phyloP scores from a whole-genome alignment of 2,797 vertebrate genomes.

The Knipowitschia caucasica region DNA sequence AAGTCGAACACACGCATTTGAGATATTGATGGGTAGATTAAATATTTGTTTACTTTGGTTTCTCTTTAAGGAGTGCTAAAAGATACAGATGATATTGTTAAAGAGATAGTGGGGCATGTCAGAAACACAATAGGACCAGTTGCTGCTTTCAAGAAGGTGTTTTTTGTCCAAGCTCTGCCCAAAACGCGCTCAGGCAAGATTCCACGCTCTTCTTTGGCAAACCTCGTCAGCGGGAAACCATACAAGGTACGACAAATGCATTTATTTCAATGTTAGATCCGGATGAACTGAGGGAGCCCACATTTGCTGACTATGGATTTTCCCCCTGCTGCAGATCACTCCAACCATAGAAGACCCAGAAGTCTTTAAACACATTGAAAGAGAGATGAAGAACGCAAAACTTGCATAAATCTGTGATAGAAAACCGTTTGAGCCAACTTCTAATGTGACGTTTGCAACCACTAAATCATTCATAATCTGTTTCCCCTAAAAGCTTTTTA shows the following conservation, averaged over 20 bases:
- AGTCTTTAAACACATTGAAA: conserved; percentile 85
- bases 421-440: background rate
- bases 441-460: background rate
- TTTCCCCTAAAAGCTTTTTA: background rate
- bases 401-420: conserved; percentile 25
- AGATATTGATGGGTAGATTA: too few relatives aligned
- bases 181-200: conserved; percentile 97
- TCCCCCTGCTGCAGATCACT: conserved; percentile 73
- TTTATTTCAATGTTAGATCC: background rate
- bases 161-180: conserved; percentile 85
- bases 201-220: conserved; percentile 84
- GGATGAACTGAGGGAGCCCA: background rate
- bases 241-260: conserved; percentile 78
- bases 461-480: background rate
- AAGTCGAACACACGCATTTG: too few relatives aligned
- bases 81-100: conserved; percentile 62
- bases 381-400: conserved; percentile 60
- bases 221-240: conserved; percentile 86
- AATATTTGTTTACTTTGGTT: background rate
- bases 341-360: conserved; percentile 92
- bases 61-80: conserved; percentile 70
- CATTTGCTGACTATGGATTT: background rate
- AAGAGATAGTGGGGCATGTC: conserved; percentile 83
- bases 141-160: conserved; percentile 85
- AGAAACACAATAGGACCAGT: conserved; percentile 88